Evolutionary conservation across 2,888 invertebrate species (phyloP), one percentile per base, ranked within the genome.

Genomic region (Meta bourneti): DNA sequence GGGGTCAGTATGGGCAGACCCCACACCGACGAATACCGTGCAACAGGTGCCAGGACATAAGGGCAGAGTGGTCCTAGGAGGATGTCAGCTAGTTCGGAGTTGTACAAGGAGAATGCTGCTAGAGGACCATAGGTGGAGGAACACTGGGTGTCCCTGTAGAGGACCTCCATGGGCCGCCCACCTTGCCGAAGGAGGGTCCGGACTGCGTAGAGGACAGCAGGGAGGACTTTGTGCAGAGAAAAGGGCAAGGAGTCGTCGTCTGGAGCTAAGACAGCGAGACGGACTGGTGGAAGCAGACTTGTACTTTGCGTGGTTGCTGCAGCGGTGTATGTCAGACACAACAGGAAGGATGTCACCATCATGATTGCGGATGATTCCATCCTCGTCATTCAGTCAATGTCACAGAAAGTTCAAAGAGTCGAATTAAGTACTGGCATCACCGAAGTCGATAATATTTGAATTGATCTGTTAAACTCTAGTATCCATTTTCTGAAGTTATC

Each of bases 31-130:
- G 97, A 96, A 94, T 97, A 97, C 75, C 97, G 96, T 11, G 97
- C 97, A 16, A 98, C 97, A 6, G 98, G 98, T 0, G 98, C 98
- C 94, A 98, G 96, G 16, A 97, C 97, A 95, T 98, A 98, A 94
- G 97, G 97, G 95, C 98, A 98, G 19, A 98, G 97, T 72, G 98
- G 97, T 0, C 98, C 98, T 94, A 98, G 96, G 94, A 98, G 97
- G 11, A 97, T 97, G 95, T 98, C 97, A 96, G 96, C 94, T 95
- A 96, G 96, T 93, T 96, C 96, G 93, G 96, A 96, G 93, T 96
- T 96, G 95, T 97, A 96, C 94, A 97, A 96, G 93, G 97, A 97
- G 94, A 98, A 97, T 34, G 97, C 97, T 7, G 97, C 97, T 82
- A 97, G 95, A 0, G 97, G 97, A 0, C 97, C 97, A 94, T 96